A percentile compares a stretch with the other conserved stretches of the same genome.
phyloP scores from a whole-genome alignment of 2,113 vertebrate species.

The Phoxinus phoxinus region DNA sequence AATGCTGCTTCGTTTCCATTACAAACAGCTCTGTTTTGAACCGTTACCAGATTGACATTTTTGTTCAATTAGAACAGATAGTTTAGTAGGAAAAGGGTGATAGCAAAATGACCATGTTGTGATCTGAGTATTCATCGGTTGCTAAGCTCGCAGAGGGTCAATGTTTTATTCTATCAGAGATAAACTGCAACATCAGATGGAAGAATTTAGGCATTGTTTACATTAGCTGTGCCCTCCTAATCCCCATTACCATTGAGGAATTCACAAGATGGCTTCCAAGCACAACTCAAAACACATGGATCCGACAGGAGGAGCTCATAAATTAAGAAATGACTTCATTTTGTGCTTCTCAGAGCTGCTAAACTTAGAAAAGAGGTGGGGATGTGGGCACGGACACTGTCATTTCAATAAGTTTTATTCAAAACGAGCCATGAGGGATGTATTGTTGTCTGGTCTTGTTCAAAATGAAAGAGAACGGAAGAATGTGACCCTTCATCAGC shows the following conservation, averaged over 20 bases:
- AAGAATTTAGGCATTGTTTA: conserved; percentile 59
- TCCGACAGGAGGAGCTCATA: conserved; percentile 59
- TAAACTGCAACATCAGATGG: conserved; percentile 38
- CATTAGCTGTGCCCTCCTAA: conserved; percentile 60
- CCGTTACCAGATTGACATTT: conserved; percentile 10
- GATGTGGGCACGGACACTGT: conserved; percentile 36
- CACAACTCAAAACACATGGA: conserved; percentile 68
- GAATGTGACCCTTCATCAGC: conserved; percentile 44
- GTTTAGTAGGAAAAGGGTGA: not conserved
- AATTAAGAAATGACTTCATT: conserved; percentile 57
- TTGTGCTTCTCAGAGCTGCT: conserved; percentile 45
- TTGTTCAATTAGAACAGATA: conserved; percentile 28
- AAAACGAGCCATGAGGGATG: conserved; percentile 51
- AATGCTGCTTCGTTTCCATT: conserved; percentile 34
- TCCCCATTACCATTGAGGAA: conserved; percentile 61
- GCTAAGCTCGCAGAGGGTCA: conserved; percentile 25
- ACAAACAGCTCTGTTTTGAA: conserved; percentile 31
- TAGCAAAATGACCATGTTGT: conserved; percentile 27
- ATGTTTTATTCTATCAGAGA: conserved; percentile 47
- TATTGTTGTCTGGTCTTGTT: conserved; percentile 47
- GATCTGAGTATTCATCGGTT: conserved; percentile 34
- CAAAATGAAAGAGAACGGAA: conserved; percentile 33
- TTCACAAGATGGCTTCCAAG: conserved; percentile 63
- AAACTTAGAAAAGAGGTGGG: conserved; percentile 33
- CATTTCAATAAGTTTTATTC: conserved; percentile 47